A percentile compares a stretch with the other conserved stretches of the same genome.
These are phyloP conservation scores for Edolisoma coerulescens DNA, from an alignment of 2,113 vertebrate genomes.

Conservation along the genomic window DNA sequence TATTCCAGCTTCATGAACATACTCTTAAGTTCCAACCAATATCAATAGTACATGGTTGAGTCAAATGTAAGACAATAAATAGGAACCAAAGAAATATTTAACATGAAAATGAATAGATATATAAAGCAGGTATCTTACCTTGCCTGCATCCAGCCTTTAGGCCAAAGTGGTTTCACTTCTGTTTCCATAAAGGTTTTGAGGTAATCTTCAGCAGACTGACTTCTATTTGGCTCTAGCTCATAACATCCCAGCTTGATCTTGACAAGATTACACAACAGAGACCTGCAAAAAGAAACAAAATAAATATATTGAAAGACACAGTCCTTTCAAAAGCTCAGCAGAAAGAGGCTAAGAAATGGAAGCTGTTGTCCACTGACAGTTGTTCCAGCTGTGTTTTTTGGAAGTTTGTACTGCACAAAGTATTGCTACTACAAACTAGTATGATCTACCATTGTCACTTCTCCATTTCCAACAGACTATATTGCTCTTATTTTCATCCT, in stretches of 20 bases:
- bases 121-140: conserved; percentile 72
- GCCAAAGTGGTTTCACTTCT: conserved; percentile 97
- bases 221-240: conserved; percentile 92
- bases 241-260: conserved; percentile 95
- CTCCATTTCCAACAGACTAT: neutral
- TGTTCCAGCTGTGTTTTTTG: neutral
- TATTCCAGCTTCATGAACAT: neutral
- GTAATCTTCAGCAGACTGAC: conserved; percentile 93
- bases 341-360: neutral
- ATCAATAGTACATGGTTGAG: neutral
- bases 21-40: neutral
- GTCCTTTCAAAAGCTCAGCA: neutral
- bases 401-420: neutral
- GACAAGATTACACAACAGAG: conserved; percentile 92
- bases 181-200: conserved; percentile 98
- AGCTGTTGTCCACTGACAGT: neutral
- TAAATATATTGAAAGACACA: neutral
- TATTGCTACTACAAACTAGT: neutral
- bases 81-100: neutral
- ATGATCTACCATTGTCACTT: neutral
- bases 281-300: conserved; percentile 70
- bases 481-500: neutral
- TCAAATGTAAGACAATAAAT: neutral
- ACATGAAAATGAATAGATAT: neutral
- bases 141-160: conserved; percentile 99